Percentiles rank a stretch among this genome's conserved stretches.
Evolutionary conservation across 23 tunicate species (phyloP).

Genomic region (Aplidium turbinatum): DNA sequence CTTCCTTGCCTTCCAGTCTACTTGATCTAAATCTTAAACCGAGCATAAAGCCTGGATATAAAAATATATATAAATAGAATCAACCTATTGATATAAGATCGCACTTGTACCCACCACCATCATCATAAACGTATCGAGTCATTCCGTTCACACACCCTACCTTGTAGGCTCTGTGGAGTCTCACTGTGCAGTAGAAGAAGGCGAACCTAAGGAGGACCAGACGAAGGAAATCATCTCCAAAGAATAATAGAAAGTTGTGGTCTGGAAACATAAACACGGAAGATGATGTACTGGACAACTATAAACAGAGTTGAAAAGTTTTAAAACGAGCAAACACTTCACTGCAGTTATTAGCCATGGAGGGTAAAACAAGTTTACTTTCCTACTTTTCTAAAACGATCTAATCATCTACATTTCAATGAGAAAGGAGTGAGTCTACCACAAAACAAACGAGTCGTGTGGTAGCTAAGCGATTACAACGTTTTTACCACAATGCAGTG

Average conservation of each 20-base stretch:
- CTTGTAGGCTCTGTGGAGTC: constrained; percentile 69
- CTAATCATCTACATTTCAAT: too few species aligned
- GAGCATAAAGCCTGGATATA: not conserved
- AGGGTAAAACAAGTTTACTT: not conserved
- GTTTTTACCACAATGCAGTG: too few species aligned
- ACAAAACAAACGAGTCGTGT: too few species aligned
- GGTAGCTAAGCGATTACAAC: too few species aligned
- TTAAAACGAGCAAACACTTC: too few species aligned
- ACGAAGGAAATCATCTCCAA: constrained; percentile 83
- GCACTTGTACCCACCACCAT: too few species aligned
- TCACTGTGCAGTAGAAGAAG: constrained; percentile 61
- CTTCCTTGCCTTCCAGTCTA: too few species aligned
- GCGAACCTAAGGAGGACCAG: constrained; percentile 77
- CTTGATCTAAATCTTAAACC: not conserved
- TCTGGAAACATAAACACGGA: constrained; percentile 46
- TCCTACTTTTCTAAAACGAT: not conserved
- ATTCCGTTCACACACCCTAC: constrained; percentile 28
- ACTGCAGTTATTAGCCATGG: too few species aligned
- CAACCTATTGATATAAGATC: too few species aligned
- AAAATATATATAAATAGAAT: not conserved
- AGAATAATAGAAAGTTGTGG: constrained; percentile 68
- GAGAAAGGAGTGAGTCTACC: too few species aligned
- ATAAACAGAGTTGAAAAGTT: too few species aligned
- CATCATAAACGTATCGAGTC: too few species aligned
- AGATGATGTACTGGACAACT: not conserved